phyloP scores from a whole-genome alignment of 2,113 vertebrate genomes.

The Spheniscus mendiculus region DNA sequence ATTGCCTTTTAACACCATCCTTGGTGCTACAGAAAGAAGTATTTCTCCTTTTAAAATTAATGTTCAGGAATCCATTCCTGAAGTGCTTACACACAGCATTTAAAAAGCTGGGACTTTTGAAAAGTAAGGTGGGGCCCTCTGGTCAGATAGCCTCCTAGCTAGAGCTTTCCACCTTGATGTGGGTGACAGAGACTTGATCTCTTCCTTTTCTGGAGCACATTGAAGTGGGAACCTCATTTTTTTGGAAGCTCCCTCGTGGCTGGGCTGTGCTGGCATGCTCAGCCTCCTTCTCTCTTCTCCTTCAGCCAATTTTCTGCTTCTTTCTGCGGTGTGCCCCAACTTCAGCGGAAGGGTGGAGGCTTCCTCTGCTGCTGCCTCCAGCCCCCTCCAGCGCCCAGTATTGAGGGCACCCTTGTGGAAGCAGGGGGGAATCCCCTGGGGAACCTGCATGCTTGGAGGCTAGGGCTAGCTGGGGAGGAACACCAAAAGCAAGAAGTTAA shows the following conservation, averaged over 20 bases:
- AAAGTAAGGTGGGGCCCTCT: background rate
- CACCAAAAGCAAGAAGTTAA: background rate
- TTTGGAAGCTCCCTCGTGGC: background rate
- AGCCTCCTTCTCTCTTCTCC: background rate
- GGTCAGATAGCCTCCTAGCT: background rate
- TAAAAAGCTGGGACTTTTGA: background rate
- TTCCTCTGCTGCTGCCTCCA: background rate
- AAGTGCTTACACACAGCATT: background rate
- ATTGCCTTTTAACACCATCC: background rate
- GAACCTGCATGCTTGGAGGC: background rate
- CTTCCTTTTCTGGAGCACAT: background rate
- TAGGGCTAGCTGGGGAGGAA: background rate
- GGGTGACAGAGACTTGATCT: background rate
- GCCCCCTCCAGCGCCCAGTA: fast-evolving
- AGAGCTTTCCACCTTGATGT: background rate
- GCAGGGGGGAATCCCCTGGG: fast-evolving
- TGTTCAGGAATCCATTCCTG: background rate
- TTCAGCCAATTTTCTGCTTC: background rate
- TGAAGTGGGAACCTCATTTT: background rate
- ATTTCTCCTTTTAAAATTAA: background rate
- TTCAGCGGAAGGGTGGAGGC: background rate
- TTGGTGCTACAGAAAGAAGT: background rate
- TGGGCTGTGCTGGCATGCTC: background rate
- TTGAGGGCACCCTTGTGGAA: background rate
- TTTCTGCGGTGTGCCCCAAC: background rate